A percentile compares a stretch with the other conserved stretches of the same genome.
phyloP scores from a whole-genome alignment of 2,888 invertebrate species.

The Strigamia crassipes region DNA sequence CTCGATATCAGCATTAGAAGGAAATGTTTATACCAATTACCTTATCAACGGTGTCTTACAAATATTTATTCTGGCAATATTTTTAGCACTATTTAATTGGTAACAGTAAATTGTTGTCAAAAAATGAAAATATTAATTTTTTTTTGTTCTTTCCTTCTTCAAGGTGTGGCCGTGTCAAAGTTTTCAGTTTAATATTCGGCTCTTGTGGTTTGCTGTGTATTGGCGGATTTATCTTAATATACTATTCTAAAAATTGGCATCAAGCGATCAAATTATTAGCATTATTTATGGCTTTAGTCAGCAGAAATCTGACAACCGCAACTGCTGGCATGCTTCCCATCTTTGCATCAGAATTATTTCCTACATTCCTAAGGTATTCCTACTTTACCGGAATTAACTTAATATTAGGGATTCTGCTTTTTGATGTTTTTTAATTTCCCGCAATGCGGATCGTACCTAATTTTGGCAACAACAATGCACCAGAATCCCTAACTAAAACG shows the following conservation, averaged over 20 bases:
- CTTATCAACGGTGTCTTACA: neutral
- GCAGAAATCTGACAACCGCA: neutral
- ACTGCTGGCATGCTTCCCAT: neutral
- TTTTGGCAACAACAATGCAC: no score
- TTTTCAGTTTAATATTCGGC: neutral
- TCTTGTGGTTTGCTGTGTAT: neutral
- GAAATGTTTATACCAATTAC: constrained; percentile 4
- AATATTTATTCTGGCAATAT: constrained; percentile 8
- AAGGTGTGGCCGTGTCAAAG: neutral
- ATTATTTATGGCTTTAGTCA: neutral
- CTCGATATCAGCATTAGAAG: neutral
- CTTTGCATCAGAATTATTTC: no score
- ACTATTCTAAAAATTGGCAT: constrained; percentile 11
- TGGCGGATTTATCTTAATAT: neutral
- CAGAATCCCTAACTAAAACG: no score
- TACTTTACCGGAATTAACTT: no score
- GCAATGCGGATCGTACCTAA: no score
- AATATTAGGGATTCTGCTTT: no score
- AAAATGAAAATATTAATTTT: neutral
- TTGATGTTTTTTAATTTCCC: no score
- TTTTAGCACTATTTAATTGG: neutral
- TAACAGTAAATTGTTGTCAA: neutral
- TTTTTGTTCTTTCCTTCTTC: neutral
- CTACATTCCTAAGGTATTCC: no score
- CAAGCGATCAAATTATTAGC: neutral